Conservation (phyloP, 2,113 vertebrate species). For the Cyanoderma ruficeps region DNA sequence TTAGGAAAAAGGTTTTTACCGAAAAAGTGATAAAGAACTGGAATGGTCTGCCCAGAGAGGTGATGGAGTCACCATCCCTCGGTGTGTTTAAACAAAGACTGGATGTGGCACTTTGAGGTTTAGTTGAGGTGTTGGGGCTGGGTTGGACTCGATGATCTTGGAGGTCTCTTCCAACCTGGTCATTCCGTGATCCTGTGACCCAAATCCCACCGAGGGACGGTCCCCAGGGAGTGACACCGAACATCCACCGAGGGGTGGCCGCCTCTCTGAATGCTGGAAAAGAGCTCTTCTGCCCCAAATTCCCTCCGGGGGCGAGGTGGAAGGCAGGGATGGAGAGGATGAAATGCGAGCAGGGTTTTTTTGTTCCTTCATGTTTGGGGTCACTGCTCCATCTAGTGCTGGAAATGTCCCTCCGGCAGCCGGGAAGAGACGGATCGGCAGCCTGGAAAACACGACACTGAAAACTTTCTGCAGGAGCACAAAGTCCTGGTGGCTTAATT, state of each 20-base stretch:
- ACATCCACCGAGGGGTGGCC: background rate
- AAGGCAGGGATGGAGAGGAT: background rate
- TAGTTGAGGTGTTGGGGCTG: too few relatives aligned
- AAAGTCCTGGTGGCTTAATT: background rate
- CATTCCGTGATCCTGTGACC: background rate
- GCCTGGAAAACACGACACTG: background rate
- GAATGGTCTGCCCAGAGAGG: too few relatives aligned
- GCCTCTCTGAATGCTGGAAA: background rate
- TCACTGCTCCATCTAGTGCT: slow-evolving; percentile 67
- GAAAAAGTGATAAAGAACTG: too few relatives aligned
- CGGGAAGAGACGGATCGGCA: background rate
- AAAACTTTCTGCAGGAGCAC: background rate
- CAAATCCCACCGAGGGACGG: background rate
- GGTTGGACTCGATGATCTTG: too few relatives aligned
- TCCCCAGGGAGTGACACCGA: background rate
- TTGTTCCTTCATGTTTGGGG: slow-evolving; percentile 5
- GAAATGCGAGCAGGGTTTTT: accelerated
- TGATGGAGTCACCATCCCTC: too few relatives aligned
- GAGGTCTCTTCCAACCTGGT: background rate
- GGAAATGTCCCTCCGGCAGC: background rate
- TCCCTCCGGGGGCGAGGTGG: accelerated
- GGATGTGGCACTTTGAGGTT: too few relatives aligned
- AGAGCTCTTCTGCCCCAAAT: background rate
- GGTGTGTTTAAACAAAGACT: too few relatives aligned
- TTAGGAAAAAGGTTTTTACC: too few relatives aligned